phyloP scores from a whole-genome alignment of 2,797 vertebrate genomes.

The Neostethus bicornis region DNA sequence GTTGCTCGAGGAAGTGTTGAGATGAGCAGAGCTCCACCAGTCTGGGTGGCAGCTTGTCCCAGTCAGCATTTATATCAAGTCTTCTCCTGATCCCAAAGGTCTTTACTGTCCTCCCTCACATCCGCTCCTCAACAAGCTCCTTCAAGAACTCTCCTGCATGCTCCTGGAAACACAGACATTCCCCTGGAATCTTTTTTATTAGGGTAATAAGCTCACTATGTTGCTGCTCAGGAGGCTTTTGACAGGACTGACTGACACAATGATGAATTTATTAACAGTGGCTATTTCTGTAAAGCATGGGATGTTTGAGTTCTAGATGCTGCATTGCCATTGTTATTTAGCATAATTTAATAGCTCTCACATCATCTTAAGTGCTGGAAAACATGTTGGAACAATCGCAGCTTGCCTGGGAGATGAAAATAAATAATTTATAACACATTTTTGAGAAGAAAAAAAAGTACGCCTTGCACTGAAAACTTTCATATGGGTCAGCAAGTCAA shows the following conservation, averaged over 20 bases:
- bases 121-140: slow-evolving; percentile 58
- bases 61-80: slow-evolving; percentile 68
- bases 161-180: slow-evolving; percentile 67
- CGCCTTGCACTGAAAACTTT: slow-evolving; percentile 1
- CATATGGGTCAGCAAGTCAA: not conserved
- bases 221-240: not conserved
- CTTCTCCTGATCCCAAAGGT: slow-evolving; percentile 45
- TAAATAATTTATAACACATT: not conserved
- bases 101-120: slow-evolving; percentile 67
- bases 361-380: not conserved
- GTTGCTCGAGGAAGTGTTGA: slow-evolving; percentile 39
- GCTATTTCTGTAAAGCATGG: not conserved
- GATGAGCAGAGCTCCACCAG: slow-evolving; percentile 48
- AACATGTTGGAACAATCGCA: not conserved
- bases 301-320: not conserved
- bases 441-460: not conserved
- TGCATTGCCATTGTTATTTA: not conserved
- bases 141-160: slow-evolving; percentile 45
- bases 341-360: not conserved
- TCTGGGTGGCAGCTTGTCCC: slow-evolving; percentile 50
- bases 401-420: not conserved
- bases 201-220: slow-evolving; percentile 11
- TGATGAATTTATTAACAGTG: slow-evolving; percentile 1
- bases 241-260: slow-evolving; percentile 13
- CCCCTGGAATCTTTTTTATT: slow-evolving; percentile 54